Evolutionary conservation across 2,797 vertebrate species (phyloP), one percentile per base, ranked within the genome.

Genomic region (Acanthurus tractus): DNA sequence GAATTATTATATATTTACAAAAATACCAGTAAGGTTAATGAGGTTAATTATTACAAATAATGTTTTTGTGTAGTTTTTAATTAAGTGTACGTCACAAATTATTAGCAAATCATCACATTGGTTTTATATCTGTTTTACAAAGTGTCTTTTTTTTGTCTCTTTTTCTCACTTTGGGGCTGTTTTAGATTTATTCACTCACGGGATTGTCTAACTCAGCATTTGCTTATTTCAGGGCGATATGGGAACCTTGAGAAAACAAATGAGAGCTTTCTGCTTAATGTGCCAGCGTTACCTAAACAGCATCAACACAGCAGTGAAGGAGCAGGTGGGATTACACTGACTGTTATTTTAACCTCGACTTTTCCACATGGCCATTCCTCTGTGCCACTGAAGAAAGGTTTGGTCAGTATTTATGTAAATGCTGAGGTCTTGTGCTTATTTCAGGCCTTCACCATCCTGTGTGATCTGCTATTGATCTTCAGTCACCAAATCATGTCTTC

Each of bases 401-500:
- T 20, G 5, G 8, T 55, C 48, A 11, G 8, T 62, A 18, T 70
- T 74, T 29, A 34, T 58, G 68, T 61, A 59, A 65, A 78, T 46
- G 48, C 65, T 81, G n/a, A 85, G 66, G 15, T 83, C 61, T 65
- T 81, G 56, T 76, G 77, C 87, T 78, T 67, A 20, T 89, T 85
- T 52, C 84, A 99, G 97, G 97, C 97, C 80, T 99, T 99, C 93
- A 97, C 97, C 87, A 96, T 97, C 89, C 93, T 99, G 0, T 98
- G 97, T 89, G 97, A 99, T 81, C 94, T 97, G 73, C 93, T 98
- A 89, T 95, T 98, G 96, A 98, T 98, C 95, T 98, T 98, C 95
- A 99, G 97, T 88, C 97, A 98, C 93, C 97, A 99, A 94, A 98
- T 99, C 66, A 95, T 98, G 95, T 95, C 96, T 61, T 97, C 97